phyloP scores from a whole-genome alignment of 1,140 invertebrate species.

The Aphelenchoides besseyi region DNA sequence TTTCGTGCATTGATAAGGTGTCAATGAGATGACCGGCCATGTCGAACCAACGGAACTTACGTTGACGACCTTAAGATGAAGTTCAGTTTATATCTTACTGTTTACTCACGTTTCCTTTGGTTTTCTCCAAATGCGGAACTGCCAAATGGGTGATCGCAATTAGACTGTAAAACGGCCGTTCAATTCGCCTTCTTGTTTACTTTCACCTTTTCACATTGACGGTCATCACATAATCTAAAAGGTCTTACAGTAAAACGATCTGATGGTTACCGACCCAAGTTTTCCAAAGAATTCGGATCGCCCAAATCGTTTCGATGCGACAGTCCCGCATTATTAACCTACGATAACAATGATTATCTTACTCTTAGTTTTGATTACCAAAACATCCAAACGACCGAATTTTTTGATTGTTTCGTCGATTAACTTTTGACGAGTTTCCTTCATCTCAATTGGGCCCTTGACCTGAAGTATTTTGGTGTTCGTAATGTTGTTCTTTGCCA shows the following conservation, averaged over 20 bases:
- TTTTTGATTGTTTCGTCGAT: slow-evolving; percentile 11
- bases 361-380: no score
- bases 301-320: neutral
- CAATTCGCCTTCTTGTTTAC: neutral
- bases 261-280: neutral
- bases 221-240: neutral
- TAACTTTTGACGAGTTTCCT: neutral
- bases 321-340: neutral
- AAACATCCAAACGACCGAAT: slow-evolving; percentile 6
- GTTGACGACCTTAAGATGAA: no score
- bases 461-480: neutral
- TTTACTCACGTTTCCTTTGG: slow-evolving; percentile 6
- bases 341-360: no score
- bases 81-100: no score
- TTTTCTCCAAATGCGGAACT: slow-evolving; percentile 5
- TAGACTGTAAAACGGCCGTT: neutral
- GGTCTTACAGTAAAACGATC: neutral
- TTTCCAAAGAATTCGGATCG: neutral
- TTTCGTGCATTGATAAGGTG: neutral
- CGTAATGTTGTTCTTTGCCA: neutral
- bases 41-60: neutral
- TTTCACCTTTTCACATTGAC: neutral
- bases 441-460: neutral
- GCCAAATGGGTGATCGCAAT: neutral
- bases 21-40: neutral